A percentile compares a stretch with the other conserved stretches of the same genome.
Conservation (phyloP, 2,797 vertebrate genomes). For the Squalus acanthias region DNA sequence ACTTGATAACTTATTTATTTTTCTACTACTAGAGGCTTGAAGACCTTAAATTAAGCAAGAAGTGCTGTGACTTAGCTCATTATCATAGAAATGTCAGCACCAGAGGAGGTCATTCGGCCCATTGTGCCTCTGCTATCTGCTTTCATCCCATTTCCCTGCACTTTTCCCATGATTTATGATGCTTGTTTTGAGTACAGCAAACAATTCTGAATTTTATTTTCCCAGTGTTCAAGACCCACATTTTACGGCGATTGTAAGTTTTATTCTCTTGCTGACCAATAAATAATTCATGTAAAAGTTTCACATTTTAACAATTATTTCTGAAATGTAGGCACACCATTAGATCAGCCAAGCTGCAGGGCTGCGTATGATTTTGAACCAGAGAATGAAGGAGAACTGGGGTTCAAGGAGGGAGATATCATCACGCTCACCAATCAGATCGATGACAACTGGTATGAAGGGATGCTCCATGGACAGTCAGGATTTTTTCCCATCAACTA, state of each 20-base stretch:
- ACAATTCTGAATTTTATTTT: background rate
- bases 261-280: background rate
- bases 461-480: conserved; percentile 89
- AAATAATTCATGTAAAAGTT: background rate
- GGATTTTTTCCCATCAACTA: conserved; percentile 99
- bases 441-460: conserved; percentile 98
- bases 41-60: background rate
- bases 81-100: background rate
- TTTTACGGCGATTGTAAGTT: background rate
- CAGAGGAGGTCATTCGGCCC: background rate
- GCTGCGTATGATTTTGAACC: conserved; percentile 95
- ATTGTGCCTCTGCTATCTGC: background rate
- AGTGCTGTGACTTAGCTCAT: background rate
- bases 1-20: background rate
- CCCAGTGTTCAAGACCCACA: background rate
- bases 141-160: background rate
- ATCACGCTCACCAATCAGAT: conserved; percentile 97
- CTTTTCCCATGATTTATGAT: background rate
- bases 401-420: conserved; percentile 95
- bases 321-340: conserved; percentile 59
- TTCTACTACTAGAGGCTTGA: background rate
- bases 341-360: conserved; percentile 95
- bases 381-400: conserved; percentile 93
- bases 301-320: background rate
- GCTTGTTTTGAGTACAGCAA: background rate